Evolutionary conservation across 2,113 vertebrate genomes (phyloP).

Genomic region (Vulpes ferrilata): DNA sequence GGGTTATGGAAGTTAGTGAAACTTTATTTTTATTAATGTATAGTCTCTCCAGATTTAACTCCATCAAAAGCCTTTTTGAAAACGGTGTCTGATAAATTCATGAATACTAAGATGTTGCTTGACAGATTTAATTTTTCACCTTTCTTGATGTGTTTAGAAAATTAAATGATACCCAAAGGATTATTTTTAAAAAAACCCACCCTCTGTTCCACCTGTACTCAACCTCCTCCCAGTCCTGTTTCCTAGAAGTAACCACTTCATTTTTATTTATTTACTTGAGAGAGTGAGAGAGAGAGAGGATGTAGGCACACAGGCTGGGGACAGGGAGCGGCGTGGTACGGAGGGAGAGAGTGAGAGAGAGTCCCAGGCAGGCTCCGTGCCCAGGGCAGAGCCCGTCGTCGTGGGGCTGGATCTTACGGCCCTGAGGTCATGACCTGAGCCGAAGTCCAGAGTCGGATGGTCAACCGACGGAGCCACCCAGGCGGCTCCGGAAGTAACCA

Average conservation of each 20-base stretch:
- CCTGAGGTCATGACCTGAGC: neutral
- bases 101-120: neutral
- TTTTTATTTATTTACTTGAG: neutral
- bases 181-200: neutral
- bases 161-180: neutral
- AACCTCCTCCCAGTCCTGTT: neutral
- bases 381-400: neutral
- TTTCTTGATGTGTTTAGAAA: neutral
- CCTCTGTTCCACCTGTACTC: neutral
- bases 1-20: neutral
- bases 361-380: neutral
- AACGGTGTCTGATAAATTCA: neutral
- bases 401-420: neutral
- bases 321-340: neutral
- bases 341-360: neutral
- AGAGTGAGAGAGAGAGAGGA: neutral
- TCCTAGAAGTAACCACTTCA: neutral
- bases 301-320: neutral
- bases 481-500: neutral
- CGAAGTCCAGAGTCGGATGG: neutral
- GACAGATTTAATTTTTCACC: neutral
- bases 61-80: neutral
- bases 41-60: neutral
- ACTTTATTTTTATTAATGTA: neutral
- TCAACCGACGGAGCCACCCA: neutral